Evolutionary conservation across 1,140 invertebrate species (phyloP).

Genomic region (Protaetia brevitarsis): DNA sequence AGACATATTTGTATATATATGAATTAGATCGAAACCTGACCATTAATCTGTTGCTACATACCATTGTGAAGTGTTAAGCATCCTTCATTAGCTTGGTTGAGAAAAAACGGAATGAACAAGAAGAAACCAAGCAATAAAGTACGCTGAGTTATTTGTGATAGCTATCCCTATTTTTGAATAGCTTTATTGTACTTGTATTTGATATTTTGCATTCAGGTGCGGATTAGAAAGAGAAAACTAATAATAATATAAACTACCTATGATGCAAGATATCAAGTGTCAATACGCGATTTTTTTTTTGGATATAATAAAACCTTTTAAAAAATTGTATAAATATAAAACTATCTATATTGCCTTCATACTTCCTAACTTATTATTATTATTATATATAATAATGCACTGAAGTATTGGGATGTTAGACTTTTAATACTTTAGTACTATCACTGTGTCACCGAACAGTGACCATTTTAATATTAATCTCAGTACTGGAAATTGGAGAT

Average conservation of each 20-base stretch:
- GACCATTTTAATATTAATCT: constrained; percentile 48
- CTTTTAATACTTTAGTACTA: constrained; percentile 51
- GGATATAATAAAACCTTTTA: constrained; percentile 37
- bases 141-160: constrained; percentile 44
- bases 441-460: constrained; percentile 42
- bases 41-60: constrained; percentile 30
- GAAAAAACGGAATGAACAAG: neutral
- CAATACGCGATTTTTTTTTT: constrained; percentile 22
- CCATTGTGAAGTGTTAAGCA: constrained; percentile 40
- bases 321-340: constrained; percentile 45
- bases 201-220: constrained; percentile 29
- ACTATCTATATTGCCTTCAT: constrained; percentile 50
- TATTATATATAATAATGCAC: constrained; percentile 48
- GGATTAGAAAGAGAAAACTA: neutral
- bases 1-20: constrained; percentile 20
- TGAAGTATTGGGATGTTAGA: constrained; percentile 51
- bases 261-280: constrained; percentile 5
- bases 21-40: constrained; percentile 10
- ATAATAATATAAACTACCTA: neutral
- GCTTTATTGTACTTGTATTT: constrained; percentile 38
- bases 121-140: constrained; percentile 33
- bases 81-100: constrained; percentile 37
- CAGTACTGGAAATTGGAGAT: constrained; percentile 31
- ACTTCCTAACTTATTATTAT: constrained; percentile 48
- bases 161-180: constrained; percentile 42